These are phyloP conservation scores for Spilarctia lutea DNA, from an alignment of 2,888 invertebrate genomes.

Conservation along the genomic window DNA sequence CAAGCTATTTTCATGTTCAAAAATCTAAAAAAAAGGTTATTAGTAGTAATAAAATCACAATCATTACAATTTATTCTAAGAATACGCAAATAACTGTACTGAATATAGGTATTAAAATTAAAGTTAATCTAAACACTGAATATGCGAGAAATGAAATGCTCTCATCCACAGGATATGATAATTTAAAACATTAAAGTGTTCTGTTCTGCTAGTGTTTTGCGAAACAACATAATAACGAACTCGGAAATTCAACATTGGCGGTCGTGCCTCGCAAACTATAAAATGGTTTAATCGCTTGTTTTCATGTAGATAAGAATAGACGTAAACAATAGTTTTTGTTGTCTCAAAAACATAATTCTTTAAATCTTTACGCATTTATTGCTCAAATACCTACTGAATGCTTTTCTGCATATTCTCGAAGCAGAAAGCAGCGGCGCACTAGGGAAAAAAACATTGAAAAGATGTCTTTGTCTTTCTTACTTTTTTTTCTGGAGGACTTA, in stretches of 20 bases:
- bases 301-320: slow-evolving; percentile 26
- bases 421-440: not conserved
- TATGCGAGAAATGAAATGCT: not conserved
- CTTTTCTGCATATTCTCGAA: not conserved
- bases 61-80: no score
- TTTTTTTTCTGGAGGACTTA: no score
- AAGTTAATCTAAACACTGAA: not conserved
- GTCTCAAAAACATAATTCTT: slow-evolving; percentile 1
- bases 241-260: slow-evolving; percentile 8
- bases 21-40: no score
- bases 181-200: not conserved
- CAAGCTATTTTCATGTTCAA: no score
- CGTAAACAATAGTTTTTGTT: slow-evolving; percentile 13
- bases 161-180: not conserved
- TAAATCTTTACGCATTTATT: slow-evolving; percentile 11
- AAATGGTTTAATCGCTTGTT: slow-evolving; percentile 32
- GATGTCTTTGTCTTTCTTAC: no score
- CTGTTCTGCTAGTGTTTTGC: not conserved
- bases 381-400: not conserved
- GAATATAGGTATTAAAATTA: not conserved
- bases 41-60: no score
- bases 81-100: no score
- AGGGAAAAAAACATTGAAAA: not conserved
- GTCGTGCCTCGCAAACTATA: slow-evolving; percentile 29
- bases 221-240: slow-evolving; percentile 12